A percentile compares a stretch with the other conserved stretches of the same genome.
Conservation (phyloP, 2,888 invertebrate species). For the Leptinotarsa tumamoca region DNA sequence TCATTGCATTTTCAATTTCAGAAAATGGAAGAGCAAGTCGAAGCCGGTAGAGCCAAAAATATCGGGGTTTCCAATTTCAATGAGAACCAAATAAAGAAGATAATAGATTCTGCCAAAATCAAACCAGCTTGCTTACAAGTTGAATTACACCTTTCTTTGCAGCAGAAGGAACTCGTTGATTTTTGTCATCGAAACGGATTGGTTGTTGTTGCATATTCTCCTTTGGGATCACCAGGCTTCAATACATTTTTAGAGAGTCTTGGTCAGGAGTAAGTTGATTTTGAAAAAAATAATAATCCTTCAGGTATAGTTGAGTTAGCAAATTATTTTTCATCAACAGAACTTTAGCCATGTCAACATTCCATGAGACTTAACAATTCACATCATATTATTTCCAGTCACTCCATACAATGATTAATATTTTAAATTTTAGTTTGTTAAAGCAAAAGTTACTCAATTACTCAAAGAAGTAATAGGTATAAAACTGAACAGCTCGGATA, state of each 20-base stretch:
- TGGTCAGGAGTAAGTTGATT: constrained; percentile 45
- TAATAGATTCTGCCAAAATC: constrained; percentile 71
- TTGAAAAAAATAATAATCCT: neutral
- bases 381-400: no score
- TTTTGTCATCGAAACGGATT: constrained; percentile 65
- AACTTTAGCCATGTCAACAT: no score
- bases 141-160: constrained; percentile 72
- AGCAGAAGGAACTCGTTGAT: constrained; percentile 67
- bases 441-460: no score
- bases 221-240: constrained; percentile 67
- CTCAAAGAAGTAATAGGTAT: no score
- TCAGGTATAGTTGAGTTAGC: neutral
- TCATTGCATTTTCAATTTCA: constrained; percentile 52
- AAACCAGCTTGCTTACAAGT: constrained; percentile 75
- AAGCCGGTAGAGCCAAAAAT: constrained; percentile 75
- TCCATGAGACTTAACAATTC: no score
- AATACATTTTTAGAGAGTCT: constrained; percentile 52
- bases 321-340: no score
- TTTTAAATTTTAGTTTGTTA: no score
- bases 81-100: constrained; percentile 74
- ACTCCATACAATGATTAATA: no score
- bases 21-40: constrained; percentile 75
- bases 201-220: constrained; percentile 67
- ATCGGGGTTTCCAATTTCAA: constrained; percentile 88
- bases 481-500: no score